A percentile compares a stretch with the other conserved stretches of the same genome.
Evolutionary conservation across 2,888 invertebrate species (phyloP).

Genomic region (Gastrophysa polygoni): DNA sequence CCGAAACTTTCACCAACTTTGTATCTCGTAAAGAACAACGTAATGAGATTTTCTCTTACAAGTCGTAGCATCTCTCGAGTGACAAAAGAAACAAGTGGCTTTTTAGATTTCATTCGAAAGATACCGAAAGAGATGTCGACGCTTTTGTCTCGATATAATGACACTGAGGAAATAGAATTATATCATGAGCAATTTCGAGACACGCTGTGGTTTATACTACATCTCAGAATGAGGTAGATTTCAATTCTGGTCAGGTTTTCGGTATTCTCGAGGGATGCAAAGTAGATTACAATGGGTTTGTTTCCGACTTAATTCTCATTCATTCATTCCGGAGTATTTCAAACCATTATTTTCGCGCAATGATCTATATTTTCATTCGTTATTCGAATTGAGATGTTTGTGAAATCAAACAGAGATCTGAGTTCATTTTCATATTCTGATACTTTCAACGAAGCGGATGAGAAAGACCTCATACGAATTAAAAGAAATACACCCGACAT

Average conservation of each 20-base stretch:
- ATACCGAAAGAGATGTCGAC: constrained; percentile 17
- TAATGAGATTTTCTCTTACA: constrained; percentile 28
- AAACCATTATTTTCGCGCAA: too few species aligned
- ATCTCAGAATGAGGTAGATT: not conserved
- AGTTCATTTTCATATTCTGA: too few species aligned
- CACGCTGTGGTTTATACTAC: not conserved
- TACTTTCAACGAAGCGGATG: too few species aligned
- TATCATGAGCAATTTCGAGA: constrained; percentile 1
- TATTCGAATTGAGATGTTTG: too few species aligned
- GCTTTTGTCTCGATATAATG: constrained; percentile 23
- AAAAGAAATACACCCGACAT: too few species aligned
- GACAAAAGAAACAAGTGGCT: constrained; percentile 32
- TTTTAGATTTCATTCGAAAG: constrained; percentile 25
- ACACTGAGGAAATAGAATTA: constrained; percentile 15
- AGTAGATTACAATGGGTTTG: not conserved
- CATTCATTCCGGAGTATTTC: too few species aligned
- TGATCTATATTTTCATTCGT: too few species aligned
- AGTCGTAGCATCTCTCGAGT: constrained; percentile 24
- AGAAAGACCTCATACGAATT: too few species aligned
- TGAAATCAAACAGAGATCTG: too few species aligned
- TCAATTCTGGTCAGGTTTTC: not conserved
- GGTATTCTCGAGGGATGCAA: not conserved
- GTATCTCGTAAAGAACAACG: constrained; percentile 31
- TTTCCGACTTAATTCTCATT: not conserved
- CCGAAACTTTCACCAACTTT: constrained; percentile 25